Percentiles rank a stretch among this genome's conserved stretches.
These are phyloP conservation scores for Diplodus sargus DNA, from an alignment of 2,797 vertebrate genomes.

Conservation along the genomic window DNA sequence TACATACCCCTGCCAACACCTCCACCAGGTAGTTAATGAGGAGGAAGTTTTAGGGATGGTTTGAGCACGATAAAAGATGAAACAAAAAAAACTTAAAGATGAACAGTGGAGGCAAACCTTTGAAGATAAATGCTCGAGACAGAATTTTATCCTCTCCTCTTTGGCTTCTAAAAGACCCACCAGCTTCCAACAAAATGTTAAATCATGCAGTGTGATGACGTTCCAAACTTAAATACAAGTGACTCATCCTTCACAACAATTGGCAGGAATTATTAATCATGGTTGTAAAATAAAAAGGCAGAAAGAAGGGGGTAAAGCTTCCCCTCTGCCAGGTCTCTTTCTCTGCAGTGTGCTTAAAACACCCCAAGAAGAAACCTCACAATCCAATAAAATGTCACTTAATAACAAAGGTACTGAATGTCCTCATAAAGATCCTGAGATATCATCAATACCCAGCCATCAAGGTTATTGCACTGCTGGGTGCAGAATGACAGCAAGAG, in stretches of 20 bases:
- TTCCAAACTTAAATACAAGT: slow-evolving; percentile 46
- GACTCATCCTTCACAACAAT: slow-evolving; percentile 32
- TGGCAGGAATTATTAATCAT: slow-evolving; percentile 45
- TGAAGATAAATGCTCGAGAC: slow-evolving; percentile 45
- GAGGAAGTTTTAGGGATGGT: slow-evolving; percentile 20
- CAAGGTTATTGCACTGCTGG: slow-evolving; percentile 51
- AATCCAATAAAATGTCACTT: slow-evolving; percentile 66
- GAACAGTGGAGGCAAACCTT: slow-evolving; percentile 8
- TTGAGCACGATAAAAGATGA: slow-evolving; percentile 32
- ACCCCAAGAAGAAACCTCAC: slow-evolving; percentile 34
- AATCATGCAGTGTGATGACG: slow-evolving; percentile 41
- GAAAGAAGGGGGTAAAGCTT: background rate
- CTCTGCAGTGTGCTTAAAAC: slow-evolving; percentile 40
- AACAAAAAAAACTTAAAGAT: slow-evolving; percentile 40
- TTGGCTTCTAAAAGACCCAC: slow-evolving; percentile 29
- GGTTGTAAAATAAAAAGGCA: slow-evolving; percentile 16
- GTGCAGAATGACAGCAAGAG: slow-evolving; percentile 47
- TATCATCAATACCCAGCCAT: slow-evolving; percentile 59
- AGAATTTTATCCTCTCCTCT: slow-evolving; percentile 28
- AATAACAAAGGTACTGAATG: slow-evolving; percentile 57
- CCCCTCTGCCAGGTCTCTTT: slow-evolving; percentile 14
- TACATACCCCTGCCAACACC: slow-evolving; percentile 16
- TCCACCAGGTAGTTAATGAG: slow-evolving; percentile 44
- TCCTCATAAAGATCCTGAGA: slow-evolving; percentile 59
- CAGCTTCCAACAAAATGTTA: slow-evolving; percentile 40